These are phyloP conservation scores for Candoia aspera DNA, from an alignment of 2,113 vertebrate species.

Conservation along the genomic window DNA sequence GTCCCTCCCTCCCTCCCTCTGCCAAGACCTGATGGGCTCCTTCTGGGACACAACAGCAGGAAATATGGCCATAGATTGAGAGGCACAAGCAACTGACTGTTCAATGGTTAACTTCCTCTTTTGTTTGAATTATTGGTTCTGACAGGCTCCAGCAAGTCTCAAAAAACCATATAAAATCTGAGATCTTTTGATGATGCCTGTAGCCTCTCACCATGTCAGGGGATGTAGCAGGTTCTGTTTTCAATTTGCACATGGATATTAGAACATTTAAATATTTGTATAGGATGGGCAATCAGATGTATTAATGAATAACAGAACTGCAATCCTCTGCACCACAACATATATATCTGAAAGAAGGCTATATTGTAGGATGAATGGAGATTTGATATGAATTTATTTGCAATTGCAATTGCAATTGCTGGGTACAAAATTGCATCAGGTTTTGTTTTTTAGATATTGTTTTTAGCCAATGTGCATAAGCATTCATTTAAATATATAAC, in stretches of 20 bases:
- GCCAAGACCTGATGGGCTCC: background rate
- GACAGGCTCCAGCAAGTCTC: background rate
- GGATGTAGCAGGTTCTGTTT: background rate
- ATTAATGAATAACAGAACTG: background rate
- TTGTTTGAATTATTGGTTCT: background rate
- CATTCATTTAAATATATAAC: background rate
- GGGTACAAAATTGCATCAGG: background rate
- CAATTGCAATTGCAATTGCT: background rate
- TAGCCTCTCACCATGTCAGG: background rate
- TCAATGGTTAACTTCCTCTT: background rate
- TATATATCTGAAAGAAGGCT: background rate
- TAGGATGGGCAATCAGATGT: background rate
- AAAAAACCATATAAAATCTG: background rate
- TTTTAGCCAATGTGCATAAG: background rate
- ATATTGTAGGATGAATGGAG: background rate
- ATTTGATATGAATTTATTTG: background rate
- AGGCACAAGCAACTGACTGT: background rate
- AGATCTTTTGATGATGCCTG: background rate
- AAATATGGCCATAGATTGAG: background rate
- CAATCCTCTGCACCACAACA: background rate
- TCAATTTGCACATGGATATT: background rate
- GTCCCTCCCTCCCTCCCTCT: background rate
- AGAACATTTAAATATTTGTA: background rate
- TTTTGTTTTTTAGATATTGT: background rate
- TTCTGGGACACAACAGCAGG: background rate